Base-by-base conservation (phyloP, 2,888 invertebrate genomes). In the Muschampia plurimacula region DNA sequence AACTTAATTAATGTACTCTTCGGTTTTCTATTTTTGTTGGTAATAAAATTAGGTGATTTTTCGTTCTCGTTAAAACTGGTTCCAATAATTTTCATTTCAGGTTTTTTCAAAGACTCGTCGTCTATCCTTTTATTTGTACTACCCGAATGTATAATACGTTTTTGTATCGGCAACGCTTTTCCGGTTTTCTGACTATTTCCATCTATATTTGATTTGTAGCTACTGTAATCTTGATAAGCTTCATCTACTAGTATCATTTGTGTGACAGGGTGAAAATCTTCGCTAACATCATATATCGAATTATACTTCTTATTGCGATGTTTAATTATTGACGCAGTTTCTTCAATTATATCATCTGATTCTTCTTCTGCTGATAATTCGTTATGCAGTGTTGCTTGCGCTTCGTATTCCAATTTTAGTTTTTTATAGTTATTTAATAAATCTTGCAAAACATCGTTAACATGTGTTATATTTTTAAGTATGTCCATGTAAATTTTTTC, bases 381-480 rank as follows among this genome's bases (percentile, higher is more conserved):
- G 32, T 76, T 76, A 12, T 82, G 80, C 0, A 81, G 39, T 12
- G 75, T 78, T 32, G 83, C 85, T 55, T 83, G 74, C 0, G 83
- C 82, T 72, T 80, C 79, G 65, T 86, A 87, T 55, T 84, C 77
- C 55, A 82, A 84, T 72, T 90, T 82, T 8, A 89, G 75, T 46
- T 84, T 80, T 75, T 89, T 81, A 74, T 91, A 91, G 62, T 88
- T 89, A 6, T 77, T 77, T 64, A 92, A 86, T 52, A 92, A 77
- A 6, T 88, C 84, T 75, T 89, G 83, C 52, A 92, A 74, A 22
- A 85, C 83, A 65, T 80, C 81, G 75, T 90, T 90, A 28, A 89
- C 88, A 52, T 83, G 75, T 1, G 91, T 82, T 77, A 91, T 89
- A 72, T 92, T 91, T 74, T 80, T 84, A n/a, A 90, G 81, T 32